Evolutionary conservation across 2,113 vertebrate species (phyloP).

Genomic region (Plestiodon gilberti): DNA sequence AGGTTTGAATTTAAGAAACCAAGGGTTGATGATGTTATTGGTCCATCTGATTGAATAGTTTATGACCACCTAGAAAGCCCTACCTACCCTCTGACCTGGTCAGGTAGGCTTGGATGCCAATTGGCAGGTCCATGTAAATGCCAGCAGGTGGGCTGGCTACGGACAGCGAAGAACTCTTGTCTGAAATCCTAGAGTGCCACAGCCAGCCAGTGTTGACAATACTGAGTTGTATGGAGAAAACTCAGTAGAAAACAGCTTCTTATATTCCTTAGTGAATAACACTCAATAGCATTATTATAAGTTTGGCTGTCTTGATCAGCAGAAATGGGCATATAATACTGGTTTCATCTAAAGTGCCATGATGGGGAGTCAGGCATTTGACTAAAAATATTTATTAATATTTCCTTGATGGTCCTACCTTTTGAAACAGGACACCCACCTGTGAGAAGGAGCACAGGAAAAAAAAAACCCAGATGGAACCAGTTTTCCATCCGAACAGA

Average conservation of each 20-base stretch:
- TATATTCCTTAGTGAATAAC: conserved; percentile 15
- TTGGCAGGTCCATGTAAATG: too few species aligned
- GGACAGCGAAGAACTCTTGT: too few species aligned
- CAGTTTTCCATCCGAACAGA: background rate
- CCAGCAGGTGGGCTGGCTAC: too few species aligned
- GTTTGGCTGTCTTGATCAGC: background rate
- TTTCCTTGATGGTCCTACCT: background rate
- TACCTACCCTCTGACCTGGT: too few species aligned
- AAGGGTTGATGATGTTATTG: too few species aligned
- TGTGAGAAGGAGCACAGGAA: too few species aligned
- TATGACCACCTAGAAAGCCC: too few species aligned
- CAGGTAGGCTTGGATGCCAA: too few species aligned
- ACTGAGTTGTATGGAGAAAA: background rate
- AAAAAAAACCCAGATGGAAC: background rate
- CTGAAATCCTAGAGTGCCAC: too few species aligned
- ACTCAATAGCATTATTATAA: conserved; percentile 14
- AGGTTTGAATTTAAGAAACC: too few species aligned
- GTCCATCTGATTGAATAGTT: too few species aligned
- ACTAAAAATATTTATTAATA: background rate
- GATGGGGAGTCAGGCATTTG: background rate
- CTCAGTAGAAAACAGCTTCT: background rate
- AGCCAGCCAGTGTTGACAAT: conserved; percentile 5
- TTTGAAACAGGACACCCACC: background rate
- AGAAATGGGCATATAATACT: too few species aligned
- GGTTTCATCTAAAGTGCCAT: background rate